phyloP scores from a whole-genome alignment of 1,140 invertebrate species.

The Drosophila bocqueti region DNA sequence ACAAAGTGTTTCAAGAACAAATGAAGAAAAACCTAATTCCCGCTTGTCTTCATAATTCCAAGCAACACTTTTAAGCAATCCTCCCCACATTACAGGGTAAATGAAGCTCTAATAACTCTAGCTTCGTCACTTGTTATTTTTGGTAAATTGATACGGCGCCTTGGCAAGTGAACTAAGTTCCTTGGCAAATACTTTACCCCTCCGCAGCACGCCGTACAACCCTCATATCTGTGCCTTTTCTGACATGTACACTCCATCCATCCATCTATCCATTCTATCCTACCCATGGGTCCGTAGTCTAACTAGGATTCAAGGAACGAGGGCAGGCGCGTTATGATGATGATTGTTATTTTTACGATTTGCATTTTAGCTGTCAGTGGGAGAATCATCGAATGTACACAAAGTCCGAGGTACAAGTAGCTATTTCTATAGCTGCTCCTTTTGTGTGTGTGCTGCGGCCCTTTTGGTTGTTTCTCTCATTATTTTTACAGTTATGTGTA shows the following conservation, averaged over 20 bases:
- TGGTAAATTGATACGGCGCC: conserved; percentile 74
- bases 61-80: too few relatives aligned
- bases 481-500: conserved; percentile 59
- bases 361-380: conserved; percentile 60
- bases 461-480: conserved; percentile 25
- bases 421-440: conserved; percentile 1
- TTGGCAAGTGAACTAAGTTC: conserved; percentile 48
- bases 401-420: conserved; percentile 48
- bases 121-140: conserved; percentile 55
- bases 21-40: too few relatives aligned
- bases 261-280: conserved; percentile 9
- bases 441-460: neutral
- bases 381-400: conserved; percentile 46
- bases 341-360: conserved; percentile 71
- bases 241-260: conserved; percentile 28
- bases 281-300: neutral
- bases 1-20: too few relatives aligned
- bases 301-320: conserved; percentile 37
- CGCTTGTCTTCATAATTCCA: too few relatives aligned
- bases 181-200: conserved; percentile 48
- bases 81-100: conserved; percentile 15
- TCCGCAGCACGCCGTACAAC: conserved; percentile 1
- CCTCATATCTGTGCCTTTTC: neutral
- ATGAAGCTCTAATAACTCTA: neutral
- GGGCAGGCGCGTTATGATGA: conserved; percentile 54